These are phyloP conservation scores for Atta colombica DNA, from an alignment of 1,140 invertebrate species.

Conservation along the genomic window DNA sequence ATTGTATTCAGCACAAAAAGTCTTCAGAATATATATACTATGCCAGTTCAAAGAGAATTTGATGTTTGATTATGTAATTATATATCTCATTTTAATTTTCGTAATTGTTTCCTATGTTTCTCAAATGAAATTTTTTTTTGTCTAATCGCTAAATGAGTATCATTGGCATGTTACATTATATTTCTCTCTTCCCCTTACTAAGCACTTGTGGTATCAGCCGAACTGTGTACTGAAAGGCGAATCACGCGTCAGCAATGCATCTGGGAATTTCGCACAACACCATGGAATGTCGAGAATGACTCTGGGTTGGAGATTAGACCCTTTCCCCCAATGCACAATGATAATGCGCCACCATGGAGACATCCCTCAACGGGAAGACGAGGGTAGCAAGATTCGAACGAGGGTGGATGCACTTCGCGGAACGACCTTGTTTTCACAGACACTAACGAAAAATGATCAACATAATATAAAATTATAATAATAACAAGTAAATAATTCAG, in stretches of 20 bases:
- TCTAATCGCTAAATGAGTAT: constrained; percentile 2
- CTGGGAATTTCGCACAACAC: constrained; percentile 9
- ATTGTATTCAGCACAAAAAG: too few relatives aligned
- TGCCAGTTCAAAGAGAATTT: too few relatives aligned
- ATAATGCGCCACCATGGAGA: constrained; percentile 35
- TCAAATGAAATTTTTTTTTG: background rate
- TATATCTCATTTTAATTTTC: background rate
- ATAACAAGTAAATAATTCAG: too few relatives aligned
- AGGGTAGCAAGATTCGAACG: constrained; percentile 23
- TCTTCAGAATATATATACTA: too few relatives aligned
- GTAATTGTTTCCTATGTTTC: background rate
- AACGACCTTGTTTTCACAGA: background rate
- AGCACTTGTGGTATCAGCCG: background rate
- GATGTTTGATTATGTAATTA: background rate
- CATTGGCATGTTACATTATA: background rate
- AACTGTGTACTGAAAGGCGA: constrained; percentile 22
- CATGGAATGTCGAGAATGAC: constrained; percentile 28
- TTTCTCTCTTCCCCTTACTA: background rate
- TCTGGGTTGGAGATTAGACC: constrained; percentile 31
- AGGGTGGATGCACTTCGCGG: constrained; percentile 13
- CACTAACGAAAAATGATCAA: background rate
- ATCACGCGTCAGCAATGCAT: constrained; percentile 29
- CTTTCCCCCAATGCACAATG: constrained; percentile 18
- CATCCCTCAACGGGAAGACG: constrained; percentile 16
- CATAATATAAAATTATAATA: too few relatives aligned